Percentiles rank a stretch among this genome's conserved stretches.
Conservation (phyloP, 1,140 invertebrate genomes). For the Frieseomelitta varia region DNA sequence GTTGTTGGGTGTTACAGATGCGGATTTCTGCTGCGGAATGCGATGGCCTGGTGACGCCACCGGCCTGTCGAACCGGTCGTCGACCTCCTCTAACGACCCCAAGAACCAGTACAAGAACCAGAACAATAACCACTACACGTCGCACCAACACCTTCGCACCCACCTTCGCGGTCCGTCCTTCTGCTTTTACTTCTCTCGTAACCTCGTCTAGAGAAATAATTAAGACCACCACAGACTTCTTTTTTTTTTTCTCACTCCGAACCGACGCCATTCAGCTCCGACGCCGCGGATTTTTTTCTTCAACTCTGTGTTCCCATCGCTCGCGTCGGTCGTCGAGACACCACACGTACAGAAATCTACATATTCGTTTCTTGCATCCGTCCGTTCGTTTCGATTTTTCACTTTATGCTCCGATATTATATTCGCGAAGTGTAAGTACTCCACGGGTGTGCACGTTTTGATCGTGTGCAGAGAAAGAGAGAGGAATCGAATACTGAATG, state of each 20-base stretch:
- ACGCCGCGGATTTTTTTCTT: neutral
- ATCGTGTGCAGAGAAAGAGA: too few relatives aligned
- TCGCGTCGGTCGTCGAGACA: neutral
- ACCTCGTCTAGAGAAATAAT: slow-evolving; percentile 60
- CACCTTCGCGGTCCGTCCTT: slow-evolving; percentile 85
- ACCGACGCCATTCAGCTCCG: slow-evolving; percentile 35
- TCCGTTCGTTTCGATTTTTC: too few relatives aligned
- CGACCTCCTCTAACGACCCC: slow-evolving; percentile 69
- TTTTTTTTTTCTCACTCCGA: slow-evolving; percentile 1
- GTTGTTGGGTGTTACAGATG: slow-evolving; percentile 89
- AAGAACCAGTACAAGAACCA: slow-evolving; percentile 77
- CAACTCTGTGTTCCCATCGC: neutral
- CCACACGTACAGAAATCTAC: too few relatives aligned
- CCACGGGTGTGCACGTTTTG: too few relatives aligned
- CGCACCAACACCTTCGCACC: slow-evolving; percentile 84
- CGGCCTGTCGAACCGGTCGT: slow-evolving; percentile 76
- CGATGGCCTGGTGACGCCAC: slow-evolving; percentile 87
- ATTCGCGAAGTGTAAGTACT: too few relatives aligned
- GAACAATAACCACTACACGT: slow-evolving; percentile 81
- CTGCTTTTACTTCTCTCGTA: slow-evolving; percentile 57
- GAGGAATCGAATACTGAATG: slow-evolving; percentile 50
- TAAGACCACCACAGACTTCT: slow-evolving; percentile 34
- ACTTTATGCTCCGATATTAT: too few relatives aligned
- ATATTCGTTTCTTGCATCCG: too few relatives aligned
- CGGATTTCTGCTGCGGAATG: slow-evolving; percentile 92